phyloP scores from a whole-genome alignment of 2,888 invertebrate species.

The Dynastes hyllus region DNA sequence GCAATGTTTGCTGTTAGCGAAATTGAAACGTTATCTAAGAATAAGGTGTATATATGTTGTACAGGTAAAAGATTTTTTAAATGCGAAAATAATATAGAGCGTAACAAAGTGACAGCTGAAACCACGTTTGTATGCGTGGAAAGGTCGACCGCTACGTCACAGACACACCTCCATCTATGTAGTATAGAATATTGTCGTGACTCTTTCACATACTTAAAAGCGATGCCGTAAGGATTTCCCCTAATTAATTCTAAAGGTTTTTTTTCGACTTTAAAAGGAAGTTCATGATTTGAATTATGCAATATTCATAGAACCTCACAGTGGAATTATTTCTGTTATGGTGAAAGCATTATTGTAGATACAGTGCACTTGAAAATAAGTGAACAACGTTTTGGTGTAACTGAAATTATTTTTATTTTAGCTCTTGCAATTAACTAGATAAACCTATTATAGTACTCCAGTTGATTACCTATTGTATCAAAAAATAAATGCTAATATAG shows the following conservation, averaged over 20 bases:
- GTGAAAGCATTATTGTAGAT: too few relatives aligned
- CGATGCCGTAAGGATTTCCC: slow-evolving; percentile 8
- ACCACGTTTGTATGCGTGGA: slow-evolving; percentile 44
- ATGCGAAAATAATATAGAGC: slow-evolving; percentile 6
- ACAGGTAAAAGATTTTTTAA: not conserved
- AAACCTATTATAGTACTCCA: too few relatives aligned
- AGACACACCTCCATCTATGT: slow-evolving; percentile 49
- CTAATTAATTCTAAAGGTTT: slow-evolving; percentile 17
- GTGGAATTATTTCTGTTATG: too few relatives aligned
- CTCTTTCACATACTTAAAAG: slow-evolving; percentile 18
- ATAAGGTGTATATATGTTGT: not conserved
- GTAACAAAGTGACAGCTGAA: slow-evolving; percentile 24
- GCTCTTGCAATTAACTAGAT: too few relatives aligned
- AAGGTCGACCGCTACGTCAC: slow-evolving; percentile 51
- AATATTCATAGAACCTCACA: not conserved
- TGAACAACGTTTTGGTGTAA: too few relatives aligned
- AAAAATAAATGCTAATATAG: too few relatives aligned
- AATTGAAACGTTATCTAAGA: slow-evolving; percentile 1
- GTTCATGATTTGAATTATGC: not conserved
- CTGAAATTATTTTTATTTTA: too few relatives aligned
- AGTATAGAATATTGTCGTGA: slow-evolving; percentile 11
- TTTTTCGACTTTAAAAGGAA: not conserved
- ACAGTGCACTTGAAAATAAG: too few relatives aligned
- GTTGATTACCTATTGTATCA: too few relatives aligned
- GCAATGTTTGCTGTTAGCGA: not conserved